A percentile compares a stretch with the other conserved stretches of the same genome.
These are phyloP conservation scores for Australoheros scitulus DNA, from an alignment of 2,113 vertebrate species.

Conservation along the genomic window DNA sequence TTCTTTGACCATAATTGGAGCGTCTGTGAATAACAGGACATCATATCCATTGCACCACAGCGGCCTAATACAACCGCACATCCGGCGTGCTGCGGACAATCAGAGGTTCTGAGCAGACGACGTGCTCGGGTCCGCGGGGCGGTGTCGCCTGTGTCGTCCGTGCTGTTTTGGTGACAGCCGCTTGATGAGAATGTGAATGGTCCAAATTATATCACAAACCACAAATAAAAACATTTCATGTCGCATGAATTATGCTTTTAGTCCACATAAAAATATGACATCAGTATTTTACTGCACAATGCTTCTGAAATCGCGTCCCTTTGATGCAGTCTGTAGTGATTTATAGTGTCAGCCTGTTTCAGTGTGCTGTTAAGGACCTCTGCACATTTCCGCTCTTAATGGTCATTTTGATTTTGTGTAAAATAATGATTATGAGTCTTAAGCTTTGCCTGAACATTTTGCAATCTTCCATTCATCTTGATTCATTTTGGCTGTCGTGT, in stretches of 20 bases:
- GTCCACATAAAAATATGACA: slow-evolving; percentile 16
- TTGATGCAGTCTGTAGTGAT: neutral
- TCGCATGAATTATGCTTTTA: slow-evolving; percentile 1
- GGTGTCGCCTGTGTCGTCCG: slow-evolving; percentile 44
- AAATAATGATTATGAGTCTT: neutral
- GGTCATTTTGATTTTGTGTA: neutral
- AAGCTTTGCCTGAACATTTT: neutral
- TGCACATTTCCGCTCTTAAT: neutral
- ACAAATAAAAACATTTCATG: slow-evolving; percentile 34
- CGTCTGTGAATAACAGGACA: slow-evolving; percentile 37
- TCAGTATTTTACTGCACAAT: neutral
- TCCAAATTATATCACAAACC: slow-evolving; percentile 40
- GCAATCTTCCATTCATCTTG: neutral
- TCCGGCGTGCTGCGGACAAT: slow-evolving; percentile 49
- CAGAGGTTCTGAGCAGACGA: slow-evolving; percentile 42
- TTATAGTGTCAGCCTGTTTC: no score
- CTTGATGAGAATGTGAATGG: slow-evolving; percentile 37
- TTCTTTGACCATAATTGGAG: slow-evolving; percentile 18
- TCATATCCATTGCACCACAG: slow-evolving; percentile 56
- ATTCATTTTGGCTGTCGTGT: neutral
- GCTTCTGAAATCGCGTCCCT: neutral
- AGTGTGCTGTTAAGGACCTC: neutral
- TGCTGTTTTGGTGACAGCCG: slow-evolving; percentile 49
- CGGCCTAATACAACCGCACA: slow-evolving; percentile 54
- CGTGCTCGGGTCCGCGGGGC: slow-evolving; percentile 45